These are phyloP conservation scores for Chrysomela aeneicollis DNA, from an alignment of 2,888 invertebrate species.

Conservation along the genomic window DNA sequence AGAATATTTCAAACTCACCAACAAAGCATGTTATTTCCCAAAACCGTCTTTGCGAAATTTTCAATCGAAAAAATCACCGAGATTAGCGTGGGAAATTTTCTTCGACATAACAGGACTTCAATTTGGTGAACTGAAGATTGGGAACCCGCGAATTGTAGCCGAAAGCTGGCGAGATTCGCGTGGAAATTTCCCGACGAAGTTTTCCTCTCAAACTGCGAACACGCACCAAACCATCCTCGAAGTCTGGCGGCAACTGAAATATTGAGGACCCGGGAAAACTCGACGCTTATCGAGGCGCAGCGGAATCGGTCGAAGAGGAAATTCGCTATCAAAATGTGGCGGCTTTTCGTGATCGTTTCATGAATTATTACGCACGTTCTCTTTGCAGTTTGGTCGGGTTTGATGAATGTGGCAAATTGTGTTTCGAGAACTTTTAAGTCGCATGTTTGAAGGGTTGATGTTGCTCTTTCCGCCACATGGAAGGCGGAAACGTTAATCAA, in stretches of 20 bases:
- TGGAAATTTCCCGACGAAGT: conserved; percentile 28
- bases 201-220: conserved; percentile 24
- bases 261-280: conserved; percentile 40
- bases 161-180: neutral
- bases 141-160: no score
- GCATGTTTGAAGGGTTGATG: no score
- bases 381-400: conserved; percentile 37
- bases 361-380: conserved; percentile 40
- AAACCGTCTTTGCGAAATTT: no score
- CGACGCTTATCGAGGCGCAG: conserved; percentile 31
- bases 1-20: no score
- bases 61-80: no score
- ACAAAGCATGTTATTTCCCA: no score
- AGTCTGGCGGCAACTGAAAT: conserved; percentile 37
- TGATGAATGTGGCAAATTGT: conserved; percentile 30
- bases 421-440: neutral
- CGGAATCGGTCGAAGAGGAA: conserved; percentile 38
- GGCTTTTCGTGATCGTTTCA: conserved; percentile 39
- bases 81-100: no score
- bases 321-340: conserved; percentile 40
- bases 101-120: neutral
- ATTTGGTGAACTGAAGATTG: no score
- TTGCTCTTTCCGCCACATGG: no score
- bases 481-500: no score
- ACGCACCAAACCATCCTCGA: conserved; percentile 25